phyloP scores from a whole-genome alignment of 2,797 vertebrate species.

The Paguma larvata region DNA sequence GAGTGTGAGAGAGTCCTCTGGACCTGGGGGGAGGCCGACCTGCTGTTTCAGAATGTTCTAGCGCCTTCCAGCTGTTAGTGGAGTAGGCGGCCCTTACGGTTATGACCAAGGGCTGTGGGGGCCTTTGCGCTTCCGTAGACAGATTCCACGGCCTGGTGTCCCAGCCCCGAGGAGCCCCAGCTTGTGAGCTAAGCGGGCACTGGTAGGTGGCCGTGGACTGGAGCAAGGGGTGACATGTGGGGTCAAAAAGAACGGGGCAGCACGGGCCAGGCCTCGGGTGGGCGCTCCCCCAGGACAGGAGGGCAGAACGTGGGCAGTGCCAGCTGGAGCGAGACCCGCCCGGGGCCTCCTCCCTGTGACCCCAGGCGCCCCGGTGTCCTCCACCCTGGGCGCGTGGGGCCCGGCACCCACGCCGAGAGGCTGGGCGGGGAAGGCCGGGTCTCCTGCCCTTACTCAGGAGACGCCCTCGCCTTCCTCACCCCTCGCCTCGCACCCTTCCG shows the following conservation, averaged over 20 bases:
- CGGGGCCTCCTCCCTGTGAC: neutral
- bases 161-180: neutral
- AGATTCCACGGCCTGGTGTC: neutral
- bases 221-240: neutral
- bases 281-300: too few species aligned
- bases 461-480: neutral
- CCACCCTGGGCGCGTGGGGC: neutral
- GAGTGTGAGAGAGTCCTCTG: neutral
- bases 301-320: neutral
- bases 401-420: accelerated
- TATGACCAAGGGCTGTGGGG: accelerated
- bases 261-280: neutral
- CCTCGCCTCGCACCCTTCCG: neutral
- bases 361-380: neutral
- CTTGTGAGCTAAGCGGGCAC: neutral
- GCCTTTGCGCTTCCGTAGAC: neutral
- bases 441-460: neutral
- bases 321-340: accelerated
- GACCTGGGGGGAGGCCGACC: neutral
- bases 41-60: accelerated
- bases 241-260: neutral
- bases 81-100: neutral
- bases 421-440: neutral
- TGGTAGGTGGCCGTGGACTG: accelerated
- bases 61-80: accelerated